Conservation (phyloP, 2,888 invertebrate genomes). For the Noctua comes region DNA sequence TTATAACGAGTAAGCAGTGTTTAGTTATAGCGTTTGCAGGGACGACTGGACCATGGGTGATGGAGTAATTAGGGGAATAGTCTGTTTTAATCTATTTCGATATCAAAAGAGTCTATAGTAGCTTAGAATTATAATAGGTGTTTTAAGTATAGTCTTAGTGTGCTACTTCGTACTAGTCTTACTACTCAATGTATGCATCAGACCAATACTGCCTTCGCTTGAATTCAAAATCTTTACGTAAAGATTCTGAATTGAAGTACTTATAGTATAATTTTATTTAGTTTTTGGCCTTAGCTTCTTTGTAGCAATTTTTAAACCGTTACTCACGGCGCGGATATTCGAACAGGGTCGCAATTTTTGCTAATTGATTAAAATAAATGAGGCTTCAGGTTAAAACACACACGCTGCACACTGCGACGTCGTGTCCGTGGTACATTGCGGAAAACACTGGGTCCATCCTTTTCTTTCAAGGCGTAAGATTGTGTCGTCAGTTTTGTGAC, state of each 20-base stretch:
- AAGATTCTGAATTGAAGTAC: constrained; percentile 15
- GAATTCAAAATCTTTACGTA: constrained; percentile 21
- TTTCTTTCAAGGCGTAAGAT: not conserved
- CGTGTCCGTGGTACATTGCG: not conserved
- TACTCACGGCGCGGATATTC: not conserved
- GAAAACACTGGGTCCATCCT: not conserved
- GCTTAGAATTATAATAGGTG: not conserved
- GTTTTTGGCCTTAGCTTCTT: constrained; percentile 26
- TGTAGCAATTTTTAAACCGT: not conserved
- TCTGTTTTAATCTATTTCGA: not conserved
- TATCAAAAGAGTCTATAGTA: constrained; percentile 6
- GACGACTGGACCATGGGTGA: not conserved
- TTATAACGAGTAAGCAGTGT: not conserved
- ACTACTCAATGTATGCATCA: not conserved
- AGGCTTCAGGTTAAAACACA: not conserved
- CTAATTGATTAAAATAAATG: not conserved
- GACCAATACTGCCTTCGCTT: constrained; percentile 23
- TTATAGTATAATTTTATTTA: constrained; percentile 9
- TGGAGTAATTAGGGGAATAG: not conserved
- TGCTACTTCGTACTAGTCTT: constrained; percentile 39
- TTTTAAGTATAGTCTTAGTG: constrained; percentile 13
- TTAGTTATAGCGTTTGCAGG: not conserved
- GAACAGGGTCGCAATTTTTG: not conserved
- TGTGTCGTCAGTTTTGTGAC: not conserved
- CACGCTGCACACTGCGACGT: not conserved